phyloP scores from a whole-genome alignment of 2,888 invertebrate species.

The Thymelicus lineola region DNA sequence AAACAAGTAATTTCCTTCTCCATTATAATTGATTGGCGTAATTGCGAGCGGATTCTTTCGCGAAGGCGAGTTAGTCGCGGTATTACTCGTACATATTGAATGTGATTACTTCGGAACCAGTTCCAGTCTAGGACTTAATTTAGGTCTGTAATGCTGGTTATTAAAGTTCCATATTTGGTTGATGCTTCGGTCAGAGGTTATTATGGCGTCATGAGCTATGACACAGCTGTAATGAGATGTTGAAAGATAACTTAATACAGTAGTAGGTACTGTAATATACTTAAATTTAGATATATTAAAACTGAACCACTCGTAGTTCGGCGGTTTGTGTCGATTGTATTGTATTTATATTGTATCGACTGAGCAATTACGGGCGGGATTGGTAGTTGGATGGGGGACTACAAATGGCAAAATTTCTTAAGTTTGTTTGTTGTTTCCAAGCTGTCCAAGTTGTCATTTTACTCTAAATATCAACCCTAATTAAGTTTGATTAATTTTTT shows the following conservation, averaged over 20 bases:
- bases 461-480: background rate
- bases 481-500: background rate
- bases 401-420: no score
- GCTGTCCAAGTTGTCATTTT: no score
- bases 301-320: background rate
- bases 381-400: no score
- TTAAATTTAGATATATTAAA: no score
- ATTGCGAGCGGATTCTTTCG: constrained; percentile 78
- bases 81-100: constrained; percentile 33
- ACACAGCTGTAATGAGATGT: no score
- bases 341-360: no score
- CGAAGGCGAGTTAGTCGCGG: constrained; percentile 51
- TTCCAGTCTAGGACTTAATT: constrained; percentile 8
- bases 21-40: constrained; percentile 83
- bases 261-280: no score
- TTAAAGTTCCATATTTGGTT: background rate
- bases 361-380: no score
- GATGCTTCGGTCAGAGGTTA: constrained; percentile 2
- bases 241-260: no score
- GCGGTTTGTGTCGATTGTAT: background rate
- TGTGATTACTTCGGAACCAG: constrained; percentile 23
- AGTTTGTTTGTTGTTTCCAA: no score
- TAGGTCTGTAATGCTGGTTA: background rate
- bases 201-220: background rate
- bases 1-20: constrained; percentile 80